Percentiles rank a stretch among this genome's conserved stretches.
Conservation (phyloP, 2,113 vertebrate genomes). For the Gnathochromis pfefferi region DNA sequence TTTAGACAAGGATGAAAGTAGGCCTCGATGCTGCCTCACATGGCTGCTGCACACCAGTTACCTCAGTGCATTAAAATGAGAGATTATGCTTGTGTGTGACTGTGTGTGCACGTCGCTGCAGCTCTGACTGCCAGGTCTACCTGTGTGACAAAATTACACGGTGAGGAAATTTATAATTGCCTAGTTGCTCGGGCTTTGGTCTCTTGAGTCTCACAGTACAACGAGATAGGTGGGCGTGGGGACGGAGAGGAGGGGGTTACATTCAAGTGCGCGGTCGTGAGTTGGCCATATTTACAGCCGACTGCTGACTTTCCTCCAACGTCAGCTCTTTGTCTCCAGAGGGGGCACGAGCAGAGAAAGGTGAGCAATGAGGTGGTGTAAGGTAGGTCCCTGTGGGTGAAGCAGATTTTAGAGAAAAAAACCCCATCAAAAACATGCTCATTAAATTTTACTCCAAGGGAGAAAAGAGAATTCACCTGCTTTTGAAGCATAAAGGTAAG, state of each 20-base stretch:
- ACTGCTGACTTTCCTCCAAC: slow-evolving; percentile 33
- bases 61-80: background rate
- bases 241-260: background rate
- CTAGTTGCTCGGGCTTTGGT: background rate
- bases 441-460: background rate
- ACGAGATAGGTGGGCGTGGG: background rate
- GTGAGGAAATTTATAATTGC: slow-evolving; percentile 20
- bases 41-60: background rate
- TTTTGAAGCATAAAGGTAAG: background rate
- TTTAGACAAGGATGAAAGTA: background rate
- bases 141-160: slow-evolving; percentile 2
- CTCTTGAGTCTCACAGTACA: background rate
- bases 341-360: background rate
- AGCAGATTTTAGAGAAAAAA: background rate
- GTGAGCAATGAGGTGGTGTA: background rate
- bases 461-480: background rate
- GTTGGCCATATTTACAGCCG: slow-evolving; percentile 37
- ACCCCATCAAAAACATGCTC: background rate
- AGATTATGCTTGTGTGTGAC: background rate
- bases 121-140: background rate
- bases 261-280: slow-evolving; percentile 19
- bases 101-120: background rate
- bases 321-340: slow-evolving; percentile 32
- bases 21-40: background rate
- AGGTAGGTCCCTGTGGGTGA: background rate